Conservation (phyloP, 2,888 invertebrate genomes). For the Ophioninae sp. region DNA sequence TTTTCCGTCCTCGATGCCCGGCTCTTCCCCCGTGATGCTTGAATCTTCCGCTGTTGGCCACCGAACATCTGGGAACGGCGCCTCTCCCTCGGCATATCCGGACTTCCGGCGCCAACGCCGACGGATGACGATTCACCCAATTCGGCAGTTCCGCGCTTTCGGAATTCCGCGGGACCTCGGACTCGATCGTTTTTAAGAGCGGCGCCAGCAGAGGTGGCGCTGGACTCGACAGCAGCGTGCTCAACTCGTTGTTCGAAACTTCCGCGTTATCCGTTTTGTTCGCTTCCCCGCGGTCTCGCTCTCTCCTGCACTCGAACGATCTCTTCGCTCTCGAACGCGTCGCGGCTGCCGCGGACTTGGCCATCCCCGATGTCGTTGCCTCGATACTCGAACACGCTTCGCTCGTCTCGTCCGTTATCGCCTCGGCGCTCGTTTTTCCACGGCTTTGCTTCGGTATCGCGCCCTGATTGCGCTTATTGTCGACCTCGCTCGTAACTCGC, state of each 20-base stretch:
- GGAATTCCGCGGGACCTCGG: constrained; percentile 66
- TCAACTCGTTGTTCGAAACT: constrained; percentile 85
- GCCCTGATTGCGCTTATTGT: constrained; percentile 86
- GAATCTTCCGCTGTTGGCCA: constrained; percentile 83
- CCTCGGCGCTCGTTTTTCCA: constrained; percentile 75
- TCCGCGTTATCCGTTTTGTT: constrained; percentile 84
- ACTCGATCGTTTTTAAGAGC: constrained; percentile 84
- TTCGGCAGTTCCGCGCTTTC: constrained; percentile 44
- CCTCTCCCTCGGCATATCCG: constrained; percentile 46
- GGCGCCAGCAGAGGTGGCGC: constrained; percentile 85
- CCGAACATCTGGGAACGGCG: constrained; percentile 76
- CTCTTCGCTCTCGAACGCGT: constrained; percentile 81
- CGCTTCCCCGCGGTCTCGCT: constrained; percentile 69
- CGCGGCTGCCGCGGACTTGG: constrained; percentile 61
- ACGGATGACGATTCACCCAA: constrained; percentile 55
- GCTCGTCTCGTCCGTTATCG: constrained; percentile 69
- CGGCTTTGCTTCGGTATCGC: constrained; percentile 87
- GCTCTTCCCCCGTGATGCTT: constrained; percentile 81
- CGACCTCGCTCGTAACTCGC: constrained; percentile 76
- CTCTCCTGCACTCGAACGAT: constrained; percentile 73
- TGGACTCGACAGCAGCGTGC: constrained; percentile 85
- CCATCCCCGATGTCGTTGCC: constrained; percentile 56
- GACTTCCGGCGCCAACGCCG: constrained; percentile 45
- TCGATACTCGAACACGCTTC: constrained; percentile 25
- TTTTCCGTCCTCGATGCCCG: constrained; percentile 71